phyloP scores from a whole-genome alignment of 2,113 vertebrate species.

The Myotis yumanensis region DNA sequence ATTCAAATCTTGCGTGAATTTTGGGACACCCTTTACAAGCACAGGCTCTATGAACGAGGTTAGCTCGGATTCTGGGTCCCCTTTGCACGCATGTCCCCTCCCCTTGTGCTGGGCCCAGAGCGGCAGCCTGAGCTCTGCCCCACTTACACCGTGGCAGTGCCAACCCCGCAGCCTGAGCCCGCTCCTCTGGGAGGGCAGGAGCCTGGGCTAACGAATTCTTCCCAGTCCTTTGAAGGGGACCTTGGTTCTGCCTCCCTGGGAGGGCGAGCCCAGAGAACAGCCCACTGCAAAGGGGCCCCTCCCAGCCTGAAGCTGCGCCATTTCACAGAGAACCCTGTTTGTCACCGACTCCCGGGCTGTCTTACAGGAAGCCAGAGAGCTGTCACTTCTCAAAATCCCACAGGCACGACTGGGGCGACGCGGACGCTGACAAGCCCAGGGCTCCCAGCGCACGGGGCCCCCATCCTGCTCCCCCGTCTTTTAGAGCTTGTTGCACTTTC shows the following conservation, averaged over 20 bases:
- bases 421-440: rapidly evolving
- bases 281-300: neutral
- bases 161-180: neutral
- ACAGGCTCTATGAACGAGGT: neutral
- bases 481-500: neutral
- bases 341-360: neutral
- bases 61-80: neutral
- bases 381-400: neutral
- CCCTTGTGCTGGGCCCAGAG: neutral
- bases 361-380: neutral
- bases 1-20: too few relatives aligned
- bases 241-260: neutral
- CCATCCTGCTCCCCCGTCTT: neutral
- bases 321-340: neutral
- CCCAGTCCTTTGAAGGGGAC: neutral
- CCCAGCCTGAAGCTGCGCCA: neutral
- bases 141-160: neutral
- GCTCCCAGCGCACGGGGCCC: neutral
- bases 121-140: neutral
- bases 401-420: too few relatives aligned
- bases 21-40: too few relatives aligned
- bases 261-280: neutral
- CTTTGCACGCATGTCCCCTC: neutral
- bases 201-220: neutral
- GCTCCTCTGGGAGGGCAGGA: neutral